A percentile compares a stretch with the other conserved stretches of the same genome.
phyloP scores from a whole-genome alignment of 1,140 invertebrate genomes.

The Pygmarrhopalites habei region DNA sequence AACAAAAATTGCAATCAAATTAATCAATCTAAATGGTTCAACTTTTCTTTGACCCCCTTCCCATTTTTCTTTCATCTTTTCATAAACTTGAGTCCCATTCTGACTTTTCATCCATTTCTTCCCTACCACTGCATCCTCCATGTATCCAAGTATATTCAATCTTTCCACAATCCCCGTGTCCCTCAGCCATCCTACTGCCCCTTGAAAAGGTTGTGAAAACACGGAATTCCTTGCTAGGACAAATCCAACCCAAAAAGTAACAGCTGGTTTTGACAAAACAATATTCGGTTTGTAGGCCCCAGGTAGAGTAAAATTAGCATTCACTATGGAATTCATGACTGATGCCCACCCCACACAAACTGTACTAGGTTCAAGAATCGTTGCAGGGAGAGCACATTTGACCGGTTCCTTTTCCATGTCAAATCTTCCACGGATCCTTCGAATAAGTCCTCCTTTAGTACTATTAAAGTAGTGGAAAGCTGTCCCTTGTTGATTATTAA shows the following conservation, averaged over 20 bases:
- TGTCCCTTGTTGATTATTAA: background rate
- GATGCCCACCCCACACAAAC: background rate
- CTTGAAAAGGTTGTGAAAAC: background rate
- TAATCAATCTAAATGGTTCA: too few species aligned
- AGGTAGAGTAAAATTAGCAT: background rate
- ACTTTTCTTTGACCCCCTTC: too few species aligned
- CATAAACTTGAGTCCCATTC: too few species aligned
- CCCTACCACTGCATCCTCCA: background rate
- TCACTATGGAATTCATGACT: background rate
- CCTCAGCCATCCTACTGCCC: background rate
- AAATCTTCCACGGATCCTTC: background rate
- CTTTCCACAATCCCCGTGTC: background rate
- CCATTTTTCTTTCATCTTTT: too few species aligned
- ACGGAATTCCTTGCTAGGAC: background rate
- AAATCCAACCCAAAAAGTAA: slow-evolving; percentile 1
- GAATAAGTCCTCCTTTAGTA: background rate
- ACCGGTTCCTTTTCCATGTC: background rate
- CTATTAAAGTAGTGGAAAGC: background rate
- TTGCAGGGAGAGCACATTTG: background rate
- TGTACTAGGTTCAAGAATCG: background rate
- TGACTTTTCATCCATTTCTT: background rate
- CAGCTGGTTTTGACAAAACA: background rate
- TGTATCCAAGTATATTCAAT: background rate
- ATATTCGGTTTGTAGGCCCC: background rate
- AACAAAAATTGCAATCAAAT: too few species aligned